phyloP scores from a whole-genome alignment of 2,797 vertebrate genomes.

The Mus minutoides region DNA sequence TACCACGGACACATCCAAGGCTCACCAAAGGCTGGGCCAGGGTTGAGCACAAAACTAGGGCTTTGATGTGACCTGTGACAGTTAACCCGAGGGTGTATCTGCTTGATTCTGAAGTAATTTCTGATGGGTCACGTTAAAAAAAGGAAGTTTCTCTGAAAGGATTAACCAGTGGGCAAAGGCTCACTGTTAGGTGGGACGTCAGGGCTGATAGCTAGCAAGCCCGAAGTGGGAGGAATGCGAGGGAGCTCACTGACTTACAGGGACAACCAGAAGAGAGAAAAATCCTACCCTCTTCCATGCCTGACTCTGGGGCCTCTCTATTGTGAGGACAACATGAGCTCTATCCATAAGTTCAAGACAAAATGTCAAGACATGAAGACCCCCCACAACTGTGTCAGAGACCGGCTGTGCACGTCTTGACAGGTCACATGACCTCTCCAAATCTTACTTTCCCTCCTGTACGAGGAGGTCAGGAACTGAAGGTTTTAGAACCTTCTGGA shows the following conservation, averaged over 20 bases:
- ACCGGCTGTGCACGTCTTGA: neutral
- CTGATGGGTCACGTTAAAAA: neutral
- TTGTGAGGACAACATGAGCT: neutral
- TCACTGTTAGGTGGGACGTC: neutral
- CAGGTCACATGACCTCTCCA: neutral
- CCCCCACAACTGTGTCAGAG: neutral
- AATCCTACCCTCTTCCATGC: neutral
- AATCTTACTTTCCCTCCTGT: neutral
- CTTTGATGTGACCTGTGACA: neutral
- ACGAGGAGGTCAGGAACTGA: neutral
- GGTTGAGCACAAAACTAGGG: neutral
- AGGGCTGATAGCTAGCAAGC: neutral
- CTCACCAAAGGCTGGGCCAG: neutral
- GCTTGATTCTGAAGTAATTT: neutral
- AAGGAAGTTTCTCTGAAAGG: neutral
- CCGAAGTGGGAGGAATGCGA: neutral
- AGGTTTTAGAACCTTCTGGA: neutral
- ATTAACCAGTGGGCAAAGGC: neutral
- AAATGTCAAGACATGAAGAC: neutral
- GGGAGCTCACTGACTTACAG: neutral
- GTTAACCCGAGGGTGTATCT: neutral
- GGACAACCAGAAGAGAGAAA: neutral
- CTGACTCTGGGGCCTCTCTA: neutral
- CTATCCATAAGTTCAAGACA: neutral
- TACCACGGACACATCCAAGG: fast-evolving